These are phyloP conservation scores for Pandemis heparana DNA, from an alignment of 2,888 invertebrate species.

Conservation along the genomic window DNA sequence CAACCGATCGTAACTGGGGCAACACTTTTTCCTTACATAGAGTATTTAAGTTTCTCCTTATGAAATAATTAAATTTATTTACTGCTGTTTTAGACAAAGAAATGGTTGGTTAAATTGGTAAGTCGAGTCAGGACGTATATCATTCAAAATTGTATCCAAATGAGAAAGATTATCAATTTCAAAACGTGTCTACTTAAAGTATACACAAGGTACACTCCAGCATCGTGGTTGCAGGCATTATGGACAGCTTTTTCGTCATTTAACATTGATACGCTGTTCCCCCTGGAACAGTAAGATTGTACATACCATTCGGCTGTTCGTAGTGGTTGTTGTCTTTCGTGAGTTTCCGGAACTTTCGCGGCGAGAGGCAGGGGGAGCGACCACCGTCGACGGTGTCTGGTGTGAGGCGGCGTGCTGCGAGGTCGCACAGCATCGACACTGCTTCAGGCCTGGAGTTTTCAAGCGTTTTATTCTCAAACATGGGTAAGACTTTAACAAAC, in stretches of 20 bases:
- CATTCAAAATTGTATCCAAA: neutral
- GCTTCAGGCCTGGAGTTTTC: conserved; percentile 89
- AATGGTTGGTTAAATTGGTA: neutral
- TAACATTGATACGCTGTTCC: neutral
- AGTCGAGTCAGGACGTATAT: neutral
- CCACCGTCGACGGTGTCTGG: conserved; percentile 84
- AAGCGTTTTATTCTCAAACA: neutral
- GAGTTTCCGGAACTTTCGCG: conserved; percentile 85
- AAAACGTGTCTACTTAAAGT: too few species aligned
- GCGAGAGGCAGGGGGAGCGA: conserved; percentile 87
- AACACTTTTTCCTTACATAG: neutral
- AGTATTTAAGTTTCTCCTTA: neutral
- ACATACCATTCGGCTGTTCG: conserved; percentile 79
- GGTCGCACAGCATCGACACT: conserved; percentile 93
- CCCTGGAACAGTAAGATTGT: conserved; percentile 9
- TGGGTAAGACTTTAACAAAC: neutral
- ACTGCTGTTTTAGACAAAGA: neutral
- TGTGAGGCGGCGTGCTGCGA: conserved; percentile 90
- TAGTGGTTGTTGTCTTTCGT: conserved; percentile 84
- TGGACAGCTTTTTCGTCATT: too few species aligned
- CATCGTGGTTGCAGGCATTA: too few species aligned
- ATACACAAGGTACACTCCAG: too few species aligned
- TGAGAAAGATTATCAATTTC: too few species aligned
- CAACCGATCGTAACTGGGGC: neutral
- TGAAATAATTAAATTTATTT: neutral